Evolutionary conservation across 2,888 invertebrate species (phyloP), one percentile per base, ranked within the genome.

Genomic region (Drosophila ustulata): DNA sequence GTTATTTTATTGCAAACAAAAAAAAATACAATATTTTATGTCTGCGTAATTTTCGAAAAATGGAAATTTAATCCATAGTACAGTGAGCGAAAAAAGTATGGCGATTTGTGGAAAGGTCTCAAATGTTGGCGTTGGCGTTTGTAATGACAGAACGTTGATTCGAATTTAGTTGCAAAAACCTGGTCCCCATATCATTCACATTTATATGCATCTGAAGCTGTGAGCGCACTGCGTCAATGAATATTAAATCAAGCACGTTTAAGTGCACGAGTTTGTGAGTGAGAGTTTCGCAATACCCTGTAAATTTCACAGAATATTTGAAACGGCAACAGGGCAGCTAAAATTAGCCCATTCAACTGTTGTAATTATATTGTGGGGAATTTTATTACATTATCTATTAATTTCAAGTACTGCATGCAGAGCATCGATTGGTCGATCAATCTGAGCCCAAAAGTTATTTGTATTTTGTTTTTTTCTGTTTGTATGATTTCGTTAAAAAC

Each of bases 171-270:
- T 73, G 53, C 8, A 62, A 55, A 25, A 34, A 7, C 7, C 13
- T 18, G 39, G 6, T 18, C 4, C 39, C 26, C 37, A 43, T 39
- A 39, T 45, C 49, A 26, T 47, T 49, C 61, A 28, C 18, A 8
- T 26, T 26, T 18, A 41, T 41, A 18, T 50, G 51, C 23, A 61
- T 49, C 30, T 45, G 28, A 57, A 23, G 49, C 32, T 47, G 63
- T 63, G 64, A 55, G 43, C 46, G 56, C 52, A 25, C 39, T 52
- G 53, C 57, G 55, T 56, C 76, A 75, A 87, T 82, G 81, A 83
- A 87, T 82, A 84, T 82, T 81, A 81, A 82, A 83, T 78, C 81
- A 71, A 63, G 39, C 25, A n/a, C 11, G 25, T 37, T 67, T 37
- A 34, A 50, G 23, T 23, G 45, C 47, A 2, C 2, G 18, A 18